These are phyloP conservation scores for Parnassius orleans DNA, from an alignment of 2,888 invertebrate genomes.

Conservation along the genomic window DNA sequence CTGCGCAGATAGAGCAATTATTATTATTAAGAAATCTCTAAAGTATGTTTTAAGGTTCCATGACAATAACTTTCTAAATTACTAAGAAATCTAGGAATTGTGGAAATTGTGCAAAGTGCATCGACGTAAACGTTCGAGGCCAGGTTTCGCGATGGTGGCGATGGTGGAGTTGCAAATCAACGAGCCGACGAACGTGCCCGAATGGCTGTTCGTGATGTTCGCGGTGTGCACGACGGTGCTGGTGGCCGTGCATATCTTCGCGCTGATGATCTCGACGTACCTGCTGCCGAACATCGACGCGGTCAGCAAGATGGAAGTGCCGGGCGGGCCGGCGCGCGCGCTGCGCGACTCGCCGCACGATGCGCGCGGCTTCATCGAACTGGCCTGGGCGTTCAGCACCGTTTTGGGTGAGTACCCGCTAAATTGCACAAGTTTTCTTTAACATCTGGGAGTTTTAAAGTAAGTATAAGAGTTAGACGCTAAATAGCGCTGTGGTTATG, in stretches of 20 bases:
- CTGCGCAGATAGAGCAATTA: too few relatives aligned
- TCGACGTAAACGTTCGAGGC: not conserved
- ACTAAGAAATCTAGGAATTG: too few relatives aligned
- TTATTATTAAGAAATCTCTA: too few relatives aligned
- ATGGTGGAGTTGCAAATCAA: conserved; percentile 96
- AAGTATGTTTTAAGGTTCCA: too few relatives aligned
- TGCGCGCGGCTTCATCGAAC: conserved; percentile 91
- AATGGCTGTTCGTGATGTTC: conserved; percentile 93
- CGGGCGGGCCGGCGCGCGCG: conserved; percentile 63
- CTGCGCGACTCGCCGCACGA: conserved; percentile 87
- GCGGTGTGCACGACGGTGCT: conserved; percentile 94
- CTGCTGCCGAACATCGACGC: conserved; percentile 97
- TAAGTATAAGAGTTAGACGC: too few relatives aligned
- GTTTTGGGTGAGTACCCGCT: conserved; percentile 83
- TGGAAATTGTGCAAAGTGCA: too few relatives aligned
- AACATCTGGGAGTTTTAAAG: too few relatives aligned
- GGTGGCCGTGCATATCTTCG: conserved; percentile 96
- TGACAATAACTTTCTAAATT: too few relatives aligned
- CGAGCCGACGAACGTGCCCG: conserved; percentile 89
- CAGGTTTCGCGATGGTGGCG: conserved; percentile 97
- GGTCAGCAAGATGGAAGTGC: conserved; percentile 86
- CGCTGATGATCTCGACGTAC: conserved; percentile 98
- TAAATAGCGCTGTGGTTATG: too few relatives aligned
- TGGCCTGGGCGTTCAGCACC: conserved; percentile 97
- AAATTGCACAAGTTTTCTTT: too few relatives aligned